Percentiles rank a stretch among this genome's conserved stretches.
Conservation (phyloP, 2,797 vertebrate species). For the Amazona finschi region DNA sequence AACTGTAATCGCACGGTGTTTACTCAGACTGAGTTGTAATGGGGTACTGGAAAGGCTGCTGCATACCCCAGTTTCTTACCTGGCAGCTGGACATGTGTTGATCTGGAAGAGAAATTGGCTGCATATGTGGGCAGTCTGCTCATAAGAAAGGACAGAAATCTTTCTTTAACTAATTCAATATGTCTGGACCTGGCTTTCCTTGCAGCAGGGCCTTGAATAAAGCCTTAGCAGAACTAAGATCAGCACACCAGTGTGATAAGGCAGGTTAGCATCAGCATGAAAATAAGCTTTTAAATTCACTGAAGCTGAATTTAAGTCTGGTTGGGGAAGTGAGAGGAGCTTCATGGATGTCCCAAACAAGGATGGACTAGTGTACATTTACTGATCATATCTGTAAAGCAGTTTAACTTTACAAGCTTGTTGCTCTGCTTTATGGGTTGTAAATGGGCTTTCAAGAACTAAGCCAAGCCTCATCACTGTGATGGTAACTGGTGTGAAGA, state of each 20-base stretch:
- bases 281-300: neutral
- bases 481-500: neutral
- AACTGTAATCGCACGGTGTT: rapidly evolving
- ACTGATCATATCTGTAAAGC: neutral
- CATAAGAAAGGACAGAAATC: neutral
- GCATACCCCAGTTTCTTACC: neutral
- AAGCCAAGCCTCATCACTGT: neutral
- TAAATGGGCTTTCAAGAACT: neutral
- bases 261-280: neutral
- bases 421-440: neutral
- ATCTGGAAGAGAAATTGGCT: neutral
- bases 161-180: neutral
- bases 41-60: neutral
- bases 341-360: neutral
- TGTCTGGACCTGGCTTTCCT: neutral
- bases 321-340: neutral
- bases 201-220: neutral
- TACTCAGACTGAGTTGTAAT: neutral
- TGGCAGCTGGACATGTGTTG: neutral
- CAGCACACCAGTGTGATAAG: neutral
- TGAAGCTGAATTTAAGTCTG: neutral
- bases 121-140: neutral
- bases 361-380: neutral
- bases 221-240: neutral
- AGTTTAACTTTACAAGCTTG: neutral